These are phyloP conservation scores for Erebia palarica DNA, from an alignment of 2,888 invertebrate species.

Conservation along the genomic window DNA sequence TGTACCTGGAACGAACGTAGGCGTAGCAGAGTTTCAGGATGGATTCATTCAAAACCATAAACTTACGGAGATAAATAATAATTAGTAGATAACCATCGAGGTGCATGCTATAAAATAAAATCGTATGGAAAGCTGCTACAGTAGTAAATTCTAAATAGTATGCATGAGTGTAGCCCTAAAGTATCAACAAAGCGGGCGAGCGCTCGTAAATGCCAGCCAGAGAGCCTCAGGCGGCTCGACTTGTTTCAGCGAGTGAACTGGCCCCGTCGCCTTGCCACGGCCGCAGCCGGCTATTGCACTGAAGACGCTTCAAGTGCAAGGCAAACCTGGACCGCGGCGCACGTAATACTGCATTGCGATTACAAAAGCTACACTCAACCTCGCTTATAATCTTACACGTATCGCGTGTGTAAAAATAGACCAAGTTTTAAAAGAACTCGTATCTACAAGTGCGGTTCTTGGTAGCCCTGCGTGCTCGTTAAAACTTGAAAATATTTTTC, in stretches of 20 bases:
- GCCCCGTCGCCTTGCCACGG: slow-evolving; percentile 34
- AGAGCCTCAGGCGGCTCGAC: slow-evolving; percentile 16
- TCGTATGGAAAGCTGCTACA: background rate
- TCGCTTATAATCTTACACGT: slow-evolving; percentile 24
- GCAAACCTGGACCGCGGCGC: slow-evolving; percentile 24
- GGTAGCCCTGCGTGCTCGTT: slow-evolving; percentile 20
- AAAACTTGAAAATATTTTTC: slow-evolving; percentile 15
- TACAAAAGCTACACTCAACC: slow-evolving; percentile 40
- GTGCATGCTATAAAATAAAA: no score
- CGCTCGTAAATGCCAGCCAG: slow-evolving; percentile 19
- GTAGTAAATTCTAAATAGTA: background rate
- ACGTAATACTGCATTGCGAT: slow-evolving; percentile 66
- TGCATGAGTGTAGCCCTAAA: slow-evolving; percentile 15
- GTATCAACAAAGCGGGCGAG: slow-evolving; percentile 17
- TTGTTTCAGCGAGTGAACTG: slow-evolving; percentile 37
- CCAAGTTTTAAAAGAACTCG: slow-evolving; percentile 16
- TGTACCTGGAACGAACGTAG: background rate
- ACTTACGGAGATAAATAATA: background rate
- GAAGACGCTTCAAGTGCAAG: slow-evolving; percentile 63
- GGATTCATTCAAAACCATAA: background rate
- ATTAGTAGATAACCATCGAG: no score
- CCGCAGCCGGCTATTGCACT: slow-evolving; percentile 67
- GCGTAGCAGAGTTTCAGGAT: background rate
- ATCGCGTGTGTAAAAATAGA: slow-evolving; percentile 24
- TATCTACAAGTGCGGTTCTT: slow-evolving; percentile 15